Base-by-base conservation (phyloP, 2,888 invertebrate species). In the Trisateles emortualis region DNA sequence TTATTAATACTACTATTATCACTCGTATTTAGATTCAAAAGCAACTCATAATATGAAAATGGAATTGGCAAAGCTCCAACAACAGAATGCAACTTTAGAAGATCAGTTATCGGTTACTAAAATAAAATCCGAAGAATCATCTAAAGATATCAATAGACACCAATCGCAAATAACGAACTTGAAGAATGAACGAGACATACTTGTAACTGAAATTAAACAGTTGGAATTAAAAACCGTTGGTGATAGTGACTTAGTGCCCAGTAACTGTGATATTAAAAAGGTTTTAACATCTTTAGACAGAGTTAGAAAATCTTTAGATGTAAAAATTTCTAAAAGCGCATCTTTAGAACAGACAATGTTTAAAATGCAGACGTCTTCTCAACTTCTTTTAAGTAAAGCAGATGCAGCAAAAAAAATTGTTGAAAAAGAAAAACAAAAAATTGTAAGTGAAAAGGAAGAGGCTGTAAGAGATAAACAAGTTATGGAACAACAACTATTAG, bases 1-100 rank as follows among this genome's bases (percentile, higher is more conserved):
- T 42, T 24, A 35, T 19, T 17, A n/a, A 39, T n/a, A 52, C 42
- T 22, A 42, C 46, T 42, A 41, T 49, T 63, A 32, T 32, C 13
- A 32, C 32, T 11, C 4, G 13, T 13, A 32, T 11, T 11, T 11
- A 92, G 92, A 92, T 66, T 90, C 92, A 0, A 88, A 78, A 72
- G 87, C 90, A 52, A 84, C 87, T n/a, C 92, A 90, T 68, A 87
- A 92, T 57, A 88, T 92, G 77, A 88, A 85, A 78, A 80, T 84
- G 65, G 92, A 91, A 67, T 40, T 90, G 47, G 84, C 82, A 10
- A 81, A 83, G 63, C 72, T 91, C 35, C 78, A 87, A 64, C 79
- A 76, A 48, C 72, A 81, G 43, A 87, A 89, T 45, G 43, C 66
- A 6, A 67, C 68, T 49, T 66, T 89, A 48, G 84, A 86, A 61